Evolutionary conservation across 2,888 invertebrate species (phyloP).

Genomic region (Apamea crenata): DNA sequence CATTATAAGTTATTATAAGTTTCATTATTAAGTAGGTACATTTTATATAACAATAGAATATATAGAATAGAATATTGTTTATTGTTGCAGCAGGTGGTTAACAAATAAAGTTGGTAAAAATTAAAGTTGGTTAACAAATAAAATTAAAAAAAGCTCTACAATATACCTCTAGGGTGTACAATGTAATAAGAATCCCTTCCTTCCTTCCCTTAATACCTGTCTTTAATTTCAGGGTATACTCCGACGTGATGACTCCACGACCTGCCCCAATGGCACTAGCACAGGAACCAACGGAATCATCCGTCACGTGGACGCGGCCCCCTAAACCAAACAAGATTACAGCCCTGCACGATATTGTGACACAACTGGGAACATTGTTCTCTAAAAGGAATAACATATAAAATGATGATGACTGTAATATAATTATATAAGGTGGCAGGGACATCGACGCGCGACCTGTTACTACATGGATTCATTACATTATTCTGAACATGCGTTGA

Average conservation of each 20-base stretch:
- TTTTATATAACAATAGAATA: no score
- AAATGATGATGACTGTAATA: neutral
- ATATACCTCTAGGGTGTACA: neutral
- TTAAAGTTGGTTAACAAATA: neutral
- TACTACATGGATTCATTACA: neutral
- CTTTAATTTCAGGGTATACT: conserved; percentile 70
- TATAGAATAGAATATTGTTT: neutral
- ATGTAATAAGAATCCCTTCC: neutral
- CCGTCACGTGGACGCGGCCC: conserved; percentile 83
- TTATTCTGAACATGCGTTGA: neutral
- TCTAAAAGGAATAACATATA: conserved; percentile 31
- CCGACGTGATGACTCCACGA: conserved; percentile 56
- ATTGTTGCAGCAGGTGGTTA: neutral
- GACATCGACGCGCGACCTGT: neutral
- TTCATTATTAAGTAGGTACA: neutral
- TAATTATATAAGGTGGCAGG: neutral
- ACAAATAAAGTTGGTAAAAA: neutral
- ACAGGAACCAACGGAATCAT: conserved; percentile 72
- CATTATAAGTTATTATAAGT: no score
- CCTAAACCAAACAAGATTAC: conserved; percentile 74
- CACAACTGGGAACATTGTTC: conserved; percentile 51
- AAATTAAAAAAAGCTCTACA: neutral
- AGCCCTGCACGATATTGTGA: conserved; percentile 54
- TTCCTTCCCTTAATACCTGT: neutral
- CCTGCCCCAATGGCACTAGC: conserved; percentile 54